A percentile compares a stretch with the other conserved stretches of the same genome.
phyloP scores from a whole-genome alignment of 2,888 invertebrate genomes.

The Lepidochitona cinerea region DNA sequence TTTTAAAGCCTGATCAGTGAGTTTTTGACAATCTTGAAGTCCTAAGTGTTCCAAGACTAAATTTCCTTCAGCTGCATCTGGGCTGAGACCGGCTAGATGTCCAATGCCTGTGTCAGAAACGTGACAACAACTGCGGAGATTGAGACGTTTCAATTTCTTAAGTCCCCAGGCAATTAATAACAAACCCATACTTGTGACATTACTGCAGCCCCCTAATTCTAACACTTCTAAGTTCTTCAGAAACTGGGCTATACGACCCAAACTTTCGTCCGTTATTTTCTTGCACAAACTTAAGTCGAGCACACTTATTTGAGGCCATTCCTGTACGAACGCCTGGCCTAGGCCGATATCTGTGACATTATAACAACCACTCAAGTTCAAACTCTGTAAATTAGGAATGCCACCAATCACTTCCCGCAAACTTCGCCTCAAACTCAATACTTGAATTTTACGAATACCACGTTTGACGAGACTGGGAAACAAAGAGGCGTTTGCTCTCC shows the following conservation, averaged over 20 bases:
- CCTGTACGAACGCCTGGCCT: conserved; percentile 83
- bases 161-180: conserved; percentile 90
- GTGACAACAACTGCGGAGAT: conserved; percentile 93
- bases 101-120: conserved; percentile 92
- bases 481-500: conserved; percentile 83
- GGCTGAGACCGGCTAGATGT: conserved; percentile 79
- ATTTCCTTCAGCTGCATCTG: conserved; percentile 68
- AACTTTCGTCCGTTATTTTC: conserved; percentile 92
- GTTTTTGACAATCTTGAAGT: conserved; percentile 93
- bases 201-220: conserved; percentile 92
- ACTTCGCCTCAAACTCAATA: conserved; percentile 86
- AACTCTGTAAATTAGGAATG: conserved; percentile 87
- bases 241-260: conserved; percentile 87
- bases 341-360: conserved; percentile 91
- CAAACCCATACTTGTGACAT: conserved; percentile 90
- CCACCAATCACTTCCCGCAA: conserved; percentile 88
- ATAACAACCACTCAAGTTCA: conserved; percentile 94
- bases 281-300: conserved; percentile 93
- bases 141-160: conserved; percentile 85
- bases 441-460: conserved; percentile 90
- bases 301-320: conserved; percentile 82
- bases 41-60: conserved; percentile 87
- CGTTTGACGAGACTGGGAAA: conserved; percentile 89
- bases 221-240: conserved; percentile 87
- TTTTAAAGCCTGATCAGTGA: conserved; percentile 91